phyloP scores from a whole-genome alignment of 2,888 invertebrate genomes.

The Eupithecia dodoneata region DNA sequence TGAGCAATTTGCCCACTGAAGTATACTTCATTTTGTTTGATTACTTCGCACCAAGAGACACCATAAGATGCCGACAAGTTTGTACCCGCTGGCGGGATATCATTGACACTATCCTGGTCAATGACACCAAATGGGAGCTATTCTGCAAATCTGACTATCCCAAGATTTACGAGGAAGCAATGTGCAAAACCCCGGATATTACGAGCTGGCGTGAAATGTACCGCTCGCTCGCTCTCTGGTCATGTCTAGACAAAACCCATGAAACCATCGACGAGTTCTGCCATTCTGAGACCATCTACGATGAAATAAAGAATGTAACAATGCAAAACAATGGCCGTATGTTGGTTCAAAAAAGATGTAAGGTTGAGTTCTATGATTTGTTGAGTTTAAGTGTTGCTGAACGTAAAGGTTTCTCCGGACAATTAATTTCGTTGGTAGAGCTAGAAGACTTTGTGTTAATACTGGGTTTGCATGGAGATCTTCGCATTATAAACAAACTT shows the following conservation, averaged over 20 bases:
- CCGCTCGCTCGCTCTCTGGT: conserved; percentile 66
- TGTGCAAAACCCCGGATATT: conserved; percentile 51
- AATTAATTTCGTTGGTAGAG: conserved; percentile 54
- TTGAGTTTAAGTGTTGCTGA: conserved; percentile 52
- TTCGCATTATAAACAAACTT: conserved; percentile 24
- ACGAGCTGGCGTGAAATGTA: conserved; percentile 65
- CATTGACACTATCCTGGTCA: conserved; percentile 57
- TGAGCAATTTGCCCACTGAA: conserved; percentile 23
- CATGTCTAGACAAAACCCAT: conserved; percentile 51
- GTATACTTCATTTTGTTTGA: conserved; percentile 17
- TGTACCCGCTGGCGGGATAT: conserved; percentile 63
- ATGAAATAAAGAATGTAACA: conserved; percentile 61
- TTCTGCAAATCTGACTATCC: conserved; percentile 60
- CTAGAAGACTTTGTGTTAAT: conserved; percentile 28
- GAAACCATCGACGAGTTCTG: conserved; percentile 65
- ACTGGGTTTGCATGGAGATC: conserved; percentile 16
- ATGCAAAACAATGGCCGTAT: conserved; percentile 59
- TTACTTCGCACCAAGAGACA: conserved; percentile 21
- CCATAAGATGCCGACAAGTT: conserved; percentile 58
- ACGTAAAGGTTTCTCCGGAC: conserved; percentile 52
- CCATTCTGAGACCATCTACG: conserved; percentile 44
- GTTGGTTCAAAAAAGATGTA: conserved; percentile 55
- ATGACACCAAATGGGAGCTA: conserved; percentile 59
- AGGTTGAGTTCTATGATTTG: conserved; percentile 63
- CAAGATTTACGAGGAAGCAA: conserved; percentile 50